A percentile compares a stretch with the other conserved stretches of the same genome.
phyloP scores from a whole-genome alignment of 2,113 vertebrate genomes.

The Stigmatopora nigra region DNA sequence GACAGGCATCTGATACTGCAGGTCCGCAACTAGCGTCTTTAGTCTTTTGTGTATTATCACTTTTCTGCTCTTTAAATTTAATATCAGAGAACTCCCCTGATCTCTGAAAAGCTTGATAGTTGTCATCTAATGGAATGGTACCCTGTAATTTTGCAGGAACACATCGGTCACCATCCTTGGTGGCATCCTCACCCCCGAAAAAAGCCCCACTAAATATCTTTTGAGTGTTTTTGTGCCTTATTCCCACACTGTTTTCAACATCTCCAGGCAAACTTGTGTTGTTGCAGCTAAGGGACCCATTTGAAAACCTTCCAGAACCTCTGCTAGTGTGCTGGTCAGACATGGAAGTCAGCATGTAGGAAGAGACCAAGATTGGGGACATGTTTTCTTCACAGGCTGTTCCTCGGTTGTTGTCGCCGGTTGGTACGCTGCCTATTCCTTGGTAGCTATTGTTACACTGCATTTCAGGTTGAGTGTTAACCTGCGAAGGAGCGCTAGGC shows the following conservation, averaged over 20 bases:
- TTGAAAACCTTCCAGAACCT: conserved; percentile 1
- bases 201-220: background rate
- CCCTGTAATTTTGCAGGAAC: background rate
- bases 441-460: conserved; percentile 9
- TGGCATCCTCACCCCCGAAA: background rate
- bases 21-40: background rate
- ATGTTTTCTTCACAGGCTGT: background rate
- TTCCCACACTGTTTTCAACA: background rate
- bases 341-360: conserved; percentile 26
- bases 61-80: background rate
- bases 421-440: background rate
- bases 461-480: background rate
- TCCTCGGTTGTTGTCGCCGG: conserved; percentile 1
- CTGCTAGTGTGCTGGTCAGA: conserved; percentile 32
- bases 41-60: background rate
- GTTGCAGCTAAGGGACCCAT: conserved; percentile 12
- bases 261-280: background rate
- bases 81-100: conserved; percentile 9
- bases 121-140: conserved; percentile 12
- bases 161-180: background rate
- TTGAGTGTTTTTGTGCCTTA: conserved; percentile 11
- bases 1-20: background rate
- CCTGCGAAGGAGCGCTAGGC: background rate
- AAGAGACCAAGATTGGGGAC: background rate
- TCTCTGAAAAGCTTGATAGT: conserved; percentile 45